A percentile compares a stretch with the other conserved stretches of the same genome.
These are phyloP conservation scores for Eucriotettix oculatus DNA, from an alignment of 2,888 invertebrate species.

Conservation along the genomic window DNA sequence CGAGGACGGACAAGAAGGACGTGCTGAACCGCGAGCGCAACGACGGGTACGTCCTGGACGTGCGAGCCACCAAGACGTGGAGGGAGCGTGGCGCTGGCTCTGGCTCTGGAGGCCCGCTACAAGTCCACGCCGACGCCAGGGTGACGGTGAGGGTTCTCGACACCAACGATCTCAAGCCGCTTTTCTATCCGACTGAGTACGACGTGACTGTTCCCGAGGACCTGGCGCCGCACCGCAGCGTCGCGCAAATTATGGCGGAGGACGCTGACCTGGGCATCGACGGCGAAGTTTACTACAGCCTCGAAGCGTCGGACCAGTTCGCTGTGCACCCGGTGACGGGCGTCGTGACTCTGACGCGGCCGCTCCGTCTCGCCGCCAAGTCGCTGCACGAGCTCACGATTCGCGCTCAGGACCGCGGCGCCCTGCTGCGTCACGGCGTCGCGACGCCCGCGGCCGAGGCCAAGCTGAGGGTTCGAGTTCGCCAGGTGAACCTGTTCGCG, in stretches of 20 bases:
- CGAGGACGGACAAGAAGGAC: conserved; percentile 69
- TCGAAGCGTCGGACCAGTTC: conserved; percentile 67
- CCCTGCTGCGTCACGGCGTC: conserved; percentile 31
- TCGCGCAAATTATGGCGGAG: conserved; percentile 68
- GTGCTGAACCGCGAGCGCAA: conserved; percentile 86
- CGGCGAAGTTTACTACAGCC: conserved; percentile 92
- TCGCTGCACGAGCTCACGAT: conserved; percentile 58
- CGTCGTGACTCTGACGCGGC: conserved; percentile 64
- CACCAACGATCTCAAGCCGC: conserved; percentile 81
- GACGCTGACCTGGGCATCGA: conserved; percentile 94
- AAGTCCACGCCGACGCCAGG: conserved; percentile 39
- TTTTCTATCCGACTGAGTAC: conserved; percentile 83
- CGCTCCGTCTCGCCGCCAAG: conserved; percentile 52
- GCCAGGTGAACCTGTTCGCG: conserved; percentile 67
- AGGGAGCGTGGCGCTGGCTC: conserved; percentile 29
- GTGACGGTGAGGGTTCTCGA: conserved; percentile 60
- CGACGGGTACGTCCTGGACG: conserved; percentile 61
- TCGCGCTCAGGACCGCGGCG: conserved; percentile 73
- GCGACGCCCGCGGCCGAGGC: conserved; percentile 52
- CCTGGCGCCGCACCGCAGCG: conserved; percentile 63
- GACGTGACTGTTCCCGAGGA: conserved; percentile 78
- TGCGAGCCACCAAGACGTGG: conserved; percentile 40
- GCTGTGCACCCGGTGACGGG: conserved; percentile 89
- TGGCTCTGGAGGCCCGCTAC: neutral
- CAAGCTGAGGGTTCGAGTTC: conserved; percentile 54